These are phyloP conservation scores for Trigoniulus corallinus DNA, from an alignment of 1,140 invertebrate genomes.

Conservation along the genomic window DNA sequence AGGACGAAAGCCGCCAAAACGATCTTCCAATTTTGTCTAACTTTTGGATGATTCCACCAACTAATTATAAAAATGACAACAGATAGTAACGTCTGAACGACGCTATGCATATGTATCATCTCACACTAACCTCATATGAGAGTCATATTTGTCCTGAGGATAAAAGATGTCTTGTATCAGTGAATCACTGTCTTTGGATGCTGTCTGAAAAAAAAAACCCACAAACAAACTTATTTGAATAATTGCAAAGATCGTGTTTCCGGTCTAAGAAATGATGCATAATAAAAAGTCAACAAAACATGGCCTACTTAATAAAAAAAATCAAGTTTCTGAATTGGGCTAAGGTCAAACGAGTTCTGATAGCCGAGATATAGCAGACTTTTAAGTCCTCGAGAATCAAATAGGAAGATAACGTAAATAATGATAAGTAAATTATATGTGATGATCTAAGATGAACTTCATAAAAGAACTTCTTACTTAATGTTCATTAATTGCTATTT, in stretches of 20 bases:
- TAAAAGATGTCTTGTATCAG: conserved; percentile 40
- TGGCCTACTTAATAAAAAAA: too few relatives aligned
- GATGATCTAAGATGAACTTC: too few relatives aligned
- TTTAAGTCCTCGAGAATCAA: too few relatives aligned
- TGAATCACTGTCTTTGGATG: conserved; percentile 59
- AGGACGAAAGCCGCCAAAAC: conserved; percentile 57
- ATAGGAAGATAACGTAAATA: too few relatives aligned
- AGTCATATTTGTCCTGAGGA: conserved; percentile 21
- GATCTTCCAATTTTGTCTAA: conserved; percentile 67
- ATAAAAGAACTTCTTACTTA: too few relatives aligned
- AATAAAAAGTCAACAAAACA: too few relatives aligned
- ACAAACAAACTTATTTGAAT: conserved; percentile 9
- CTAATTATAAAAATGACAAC: conserved; percentile 22
- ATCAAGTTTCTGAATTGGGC: too few relatives aligned
- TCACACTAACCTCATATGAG: conserved; percentile 11
- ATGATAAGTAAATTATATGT: too few relatives aligned
- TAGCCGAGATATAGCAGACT: too few relatives aligned
- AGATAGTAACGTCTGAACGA: conserved; percentile 7
- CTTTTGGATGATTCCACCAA: conserved; percentile 66
- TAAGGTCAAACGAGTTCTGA: too few relatives aligned
- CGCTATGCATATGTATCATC: not conserved
- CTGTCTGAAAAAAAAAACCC: conserved; percentile 36
- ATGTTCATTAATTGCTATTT: too few relatives aligned
- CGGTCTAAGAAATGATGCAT: too few relatives aligned
- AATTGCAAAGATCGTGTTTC: conserved; percentile 5